phyloP scores from a whole-genome alignment of 2,888 invertebrate species.

The Invenusta paracnida region DNA sequence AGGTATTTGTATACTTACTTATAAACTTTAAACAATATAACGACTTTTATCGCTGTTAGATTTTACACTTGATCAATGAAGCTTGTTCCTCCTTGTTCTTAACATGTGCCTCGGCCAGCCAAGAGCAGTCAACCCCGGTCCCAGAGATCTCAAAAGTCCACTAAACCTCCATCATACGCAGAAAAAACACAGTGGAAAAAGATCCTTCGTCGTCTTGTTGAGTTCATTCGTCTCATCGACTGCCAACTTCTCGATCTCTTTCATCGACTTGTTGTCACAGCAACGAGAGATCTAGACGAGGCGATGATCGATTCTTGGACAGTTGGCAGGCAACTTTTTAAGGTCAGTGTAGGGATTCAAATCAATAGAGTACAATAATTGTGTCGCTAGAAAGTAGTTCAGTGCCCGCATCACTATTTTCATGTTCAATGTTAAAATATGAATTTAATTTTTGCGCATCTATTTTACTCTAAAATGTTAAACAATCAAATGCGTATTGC shows the following conservation, averaged over 20 bases:
- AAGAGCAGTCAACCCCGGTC: constrained; percentile 9
- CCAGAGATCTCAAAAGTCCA: neutral
- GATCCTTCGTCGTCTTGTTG: constrained; percentile 53
- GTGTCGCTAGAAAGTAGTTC: too few relatives aligned
- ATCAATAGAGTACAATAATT: neutral
- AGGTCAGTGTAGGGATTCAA: neutral
- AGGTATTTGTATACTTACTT: too few relatives aligned
- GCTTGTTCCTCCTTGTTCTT: too few relatives aligned
- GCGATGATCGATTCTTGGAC: constrained; percentile 53
- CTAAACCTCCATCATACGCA: constrained; percentile 53
- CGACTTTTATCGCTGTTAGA: too few relatives aligned
- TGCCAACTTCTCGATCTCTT: constrained; percentile 57
- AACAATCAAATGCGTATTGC: too few relatives aligned
- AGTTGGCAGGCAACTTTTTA: constrained; percentile 47
- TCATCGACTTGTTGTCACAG: constrained; percentile 55
- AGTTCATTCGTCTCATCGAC: constrained; percentile 56
- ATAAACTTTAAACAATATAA: too few relatives aligned
- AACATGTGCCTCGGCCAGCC: neutral
- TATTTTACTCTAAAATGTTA: neutral
- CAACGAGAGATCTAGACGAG: constrained; percentile 52
- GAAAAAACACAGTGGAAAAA: constrained; percentile 59
- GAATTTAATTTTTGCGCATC: too few relatives aligned
- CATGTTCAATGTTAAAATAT: too few relatives aligned
- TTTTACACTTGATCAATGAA: too few relatives aligned
- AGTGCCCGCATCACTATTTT: too few relatives aligned